phyloP scores from a whole-genome alignment of 2,888 invertebrate genomes.

The Chydorus sphaericus region DNA sequence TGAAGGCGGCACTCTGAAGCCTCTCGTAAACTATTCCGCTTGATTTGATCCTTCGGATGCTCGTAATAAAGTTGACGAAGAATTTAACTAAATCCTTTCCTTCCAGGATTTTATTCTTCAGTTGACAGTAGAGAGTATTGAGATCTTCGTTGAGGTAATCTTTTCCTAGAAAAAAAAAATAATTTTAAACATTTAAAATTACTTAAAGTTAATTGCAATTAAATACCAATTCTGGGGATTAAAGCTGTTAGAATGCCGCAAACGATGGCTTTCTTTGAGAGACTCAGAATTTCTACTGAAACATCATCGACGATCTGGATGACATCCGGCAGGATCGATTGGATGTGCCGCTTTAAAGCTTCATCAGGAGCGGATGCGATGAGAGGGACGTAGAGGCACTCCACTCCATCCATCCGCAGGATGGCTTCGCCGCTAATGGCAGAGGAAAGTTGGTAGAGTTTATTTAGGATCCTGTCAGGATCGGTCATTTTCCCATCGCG shows the following conservation, averaged over 20 bases:
- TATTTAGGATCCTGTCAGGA: neutral
- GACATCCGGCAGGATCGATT: neutral
- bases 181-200: too few species aligned
- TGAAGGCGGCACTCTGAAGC: neutral
- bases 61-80: neutral
- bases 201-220: too few species aligned
- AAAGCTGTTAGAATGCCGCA: neutral
- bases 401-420: neutral
- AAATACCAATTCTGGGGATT: too few species aligned
- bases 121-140: neutral
- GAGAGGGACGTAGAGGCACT: neutral
- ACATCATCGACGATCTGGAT: neutral
- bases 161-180: too few species aligned
- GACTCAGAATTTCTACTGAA: neutral
- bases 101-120: neutral
- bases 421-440: too few species aligned
- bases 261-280: neutral
- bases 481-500: neutral
- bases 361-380: neutral
- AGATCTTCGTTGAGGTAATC: neutral
- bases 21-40: neutral
- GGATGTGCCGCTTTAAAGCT: neutral
- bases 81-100: slow-evolving; percentile 6
- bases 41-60: neutral
- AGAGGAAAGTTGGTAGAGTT: neutral